These are phyloP conservation scores for human DNA, from an alignment of 2,113 vertebrate species.

Conservation along the genomic window DNA sequence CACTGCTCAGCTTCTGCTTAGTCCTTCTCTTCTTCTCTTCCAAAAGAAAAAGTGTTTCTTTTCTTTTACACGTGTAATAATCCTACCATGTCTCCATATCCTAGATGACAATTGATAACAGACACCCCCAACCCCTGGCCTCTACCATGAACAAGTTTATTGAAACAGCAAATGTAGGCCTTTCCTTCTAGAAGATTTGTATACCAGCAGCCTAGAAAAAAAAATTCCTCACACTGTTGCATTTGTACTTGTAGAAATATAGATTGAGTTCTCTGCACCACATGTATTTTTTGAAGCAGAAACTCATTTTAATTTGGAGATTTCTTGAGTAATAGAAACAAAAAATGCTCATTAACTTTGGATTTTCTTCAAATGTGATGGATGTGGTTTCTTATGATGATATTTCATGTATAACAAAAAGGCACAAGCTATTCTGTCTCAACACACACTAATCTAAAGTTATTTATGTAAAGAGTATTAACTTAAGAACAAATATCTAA, in stretches of 20 bases:
- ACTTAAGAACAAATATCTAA: slow-evolving; percentile 53
- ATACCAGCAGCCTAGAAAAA: background rate
- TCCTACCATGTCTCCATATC: background rate
- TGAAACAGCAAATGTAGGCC: background rate
- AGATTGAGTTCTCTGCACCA: background rate
- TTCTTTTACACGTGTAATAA: background rate
- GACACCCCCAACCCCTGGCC: background rate
- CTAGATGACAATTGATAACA: background rate
- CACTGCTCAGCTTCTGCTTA: background rate
- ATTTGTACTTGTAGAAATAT: background rate
- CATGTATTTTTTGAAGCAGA: background rate
- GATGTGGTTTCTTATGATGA: slow-evolving; percentile 8
- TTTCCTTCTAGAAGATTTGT: background rate
- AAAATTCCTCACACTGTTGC: background rate
- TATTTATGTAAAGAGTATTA: background rate
- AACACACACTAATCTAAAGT: background rate
- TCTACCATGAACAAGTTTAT: background rate
- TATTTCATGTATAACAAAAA: slow-evolving; percentile 11
- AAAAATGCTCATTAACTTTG: slow-evolving; percentile 29
- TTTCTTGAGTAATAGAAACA: slow-evolving; percentile 26
- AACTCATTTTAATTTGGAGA: background rate
- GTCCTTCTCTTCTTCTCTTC: background rate
- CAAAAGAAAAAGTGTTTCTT: background rate
- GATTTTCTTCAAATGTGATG: slow-evolving; percentile 34
- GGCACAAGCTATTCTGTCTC: slow-evolving; percentile 1